Percentiles rank a stretch among this genome's conserved stretches.
These are phyloP conservation scores for Acanthococcus lagerstroemiae DNA, from an alignment of 2,888 invertebrate species.

Conservation along the genomic window DNA sequence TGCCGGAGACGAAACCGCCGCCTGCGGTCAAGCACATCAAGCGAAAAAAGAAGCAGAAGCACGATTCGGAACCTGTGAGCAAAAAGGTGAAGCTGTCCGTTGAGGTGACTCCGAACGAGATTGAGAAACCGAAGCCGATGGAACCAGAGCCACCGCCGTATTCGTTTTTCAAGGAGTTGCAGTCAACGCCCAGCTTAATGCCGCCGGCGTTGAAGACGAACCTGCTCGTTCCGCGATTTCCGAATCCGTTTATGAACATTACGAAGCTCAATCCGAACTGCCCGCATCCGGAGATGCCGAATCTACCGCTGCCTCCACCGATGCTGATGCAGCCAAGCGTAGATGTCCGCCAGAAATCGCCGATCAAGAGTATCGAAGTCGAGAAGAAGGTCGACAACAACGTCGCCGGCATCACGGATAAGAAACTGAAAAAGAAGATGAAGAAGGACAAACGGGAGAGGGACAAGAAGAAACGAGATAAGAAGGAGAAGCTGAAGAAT, in stretches of 20 bases:
- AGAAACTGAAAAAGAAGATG: conserved; percentile 50
- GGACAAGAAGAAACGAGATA: conserved; percentile 31
- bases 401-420: conserved; percentile 33
- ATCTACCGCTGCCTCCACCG: conserved; percentile 45
- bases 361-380: conserved; percentile 33
- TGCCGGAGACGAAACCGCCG: no score
- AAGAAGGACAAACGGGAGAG: conserved; percentile 32
- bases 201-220: conserved; percentile 27
- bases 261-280: conserved; percentile 42
- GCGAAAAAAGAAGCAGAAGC: conserved; percentile 11
- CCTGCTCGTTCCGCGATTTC: conserved; percentile 31
- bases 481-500: conserved; percentile 29
- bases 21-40: conserved; percentile 5
- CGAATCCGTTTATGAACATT: conserved; percentile 13
- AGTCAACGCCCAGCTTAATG: conserved; percentile 15
- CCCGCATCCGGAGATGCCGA: conserved; percentile 48
- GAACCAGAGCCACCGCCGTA: not conserved
- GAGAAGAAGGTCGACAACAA: conserved; percentile 36
- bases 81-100: conserved; percentile 16
- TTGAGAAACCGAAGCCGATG: conserved; percentile 9
- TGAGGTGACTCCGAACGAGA: conserved; percentile 3
- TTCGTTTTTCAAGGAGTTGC: conserved; percentile 13
- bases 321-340: conserved; percentile 39
- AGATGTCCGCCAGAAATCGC: not conserved
- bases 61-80: not conserved